These are phyloP conservation scores for Chaetodon auriga DNA, from an alignment of 2,113 vertebrate genomes.

Conservation along the genomic window DNA sequence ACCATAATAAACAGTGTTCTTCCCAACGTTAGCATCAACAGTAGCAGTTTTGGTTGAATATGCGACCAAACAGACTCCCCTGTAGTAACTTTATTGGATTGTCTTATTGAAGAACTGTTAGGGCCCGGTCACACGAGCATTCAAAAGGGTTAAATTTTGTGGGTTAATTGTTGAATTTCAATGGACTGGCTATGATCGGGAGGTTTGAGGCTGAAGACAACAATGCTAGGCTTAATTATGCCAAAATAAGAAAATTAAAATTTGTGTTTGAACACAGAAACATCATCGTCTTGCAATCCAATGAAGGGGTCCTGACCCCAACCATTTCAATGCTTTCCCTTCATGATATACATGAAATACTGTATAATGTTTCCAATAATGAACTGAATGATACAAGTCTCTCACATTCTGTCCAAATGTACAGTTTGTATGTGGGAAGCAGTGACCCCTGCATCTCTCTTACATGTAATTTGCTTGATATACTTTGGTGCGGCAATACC, in stretches of 20 bases:
- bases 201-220: too few species aligned
- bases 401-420: background rate
- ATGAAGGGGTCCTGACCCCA: background rate
- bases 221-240: too few species aligned
- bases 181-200: too few species aligned
- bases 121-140: too few species aligned
- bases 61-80: background rate
- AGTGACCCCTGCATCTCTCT: background rate
- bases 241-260: background rate
- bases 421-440: background rate
- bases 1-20: too few species aligned
- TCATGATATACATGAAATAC: background rate
- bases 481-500: background rate
- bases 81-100: too few species aligned
- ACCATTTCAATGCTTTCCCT: too few species aligned
- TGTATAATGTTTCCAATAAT: background rate
- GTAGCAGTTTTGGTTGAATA: too few species aligned
- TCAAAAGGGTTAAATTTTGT: too few species aligned
- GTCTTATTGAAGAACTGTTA: too few species aligned
- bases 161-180: too few species aligned
- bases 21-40: too few species aligned
- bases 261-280: background rate
- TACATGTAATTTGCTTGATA: background rate
- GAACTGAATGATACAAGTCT: conserved; percentile 8
- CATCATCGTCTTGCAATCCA: background rate